Evolutionary conservation across 2,888 invertebrate species (phyloP).

Genomic region (Hyalella azteca): DNA sequence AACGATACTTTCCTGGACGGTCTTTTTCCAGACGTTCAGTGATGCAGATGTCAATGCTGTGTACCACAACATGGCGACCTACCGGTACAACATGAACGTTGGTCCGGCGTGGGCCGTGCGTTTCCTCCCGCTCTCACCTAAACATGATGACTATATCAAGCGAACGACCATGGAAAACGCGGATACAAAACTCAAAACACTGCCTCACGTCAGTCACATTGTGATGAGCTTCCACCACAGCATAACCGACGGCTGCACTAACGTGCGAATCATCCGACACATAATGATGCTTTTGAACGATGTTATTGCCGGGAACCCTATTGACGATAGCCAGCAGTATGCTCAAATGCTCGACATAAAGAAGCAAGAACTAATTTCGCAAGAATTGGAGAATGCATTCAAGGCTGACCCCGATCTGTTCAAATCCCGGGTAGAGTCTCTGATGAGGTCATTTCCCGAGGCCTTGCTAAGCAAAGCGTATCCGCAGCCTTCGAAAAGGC

Average conservation of each 20-base stretch:
- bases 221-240: conserved; percentile 41
- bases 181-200: not conserved
- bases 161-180: not conserved
- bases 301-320: conserved; percentile 9
- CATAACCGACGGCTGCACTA: conserved; percentile 42
- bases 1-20: no score
- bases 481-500: conserved; percentile 3
- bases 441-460: not conserved
- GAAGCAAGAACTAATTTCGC: not conserved
- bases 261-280: conserved; percentile 34
- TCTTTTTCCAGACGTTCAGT: not conserved
- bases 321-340: conserved; percentile 38
- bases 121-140: not conserved
- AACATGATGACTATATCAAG: conserved; percentile 2
- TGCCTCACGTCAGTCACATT: conserved; percentile 13
- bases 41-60: conserved; percentile 1
- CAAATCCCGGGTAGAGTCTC: not conserved
- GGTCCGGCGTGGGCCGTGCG: not conserved
- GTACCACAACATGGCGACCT: not conserved
- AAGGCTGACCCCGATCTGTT: not conserved
- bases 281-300: conserved; percentile 40
- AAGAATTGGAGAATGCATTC: not conserved
- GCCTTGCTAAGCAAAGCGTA: not conserved
- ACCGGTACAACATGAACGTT: not conserved
- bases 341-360: not conserved